Percentiles rank a stretch among this genome's conserved stretches.
These are phyloP conservation scores for Heliangelus exortis DNA, from an alignment of 2,797 vertebrate genomes.

Conservation along the genomic window DNA sequence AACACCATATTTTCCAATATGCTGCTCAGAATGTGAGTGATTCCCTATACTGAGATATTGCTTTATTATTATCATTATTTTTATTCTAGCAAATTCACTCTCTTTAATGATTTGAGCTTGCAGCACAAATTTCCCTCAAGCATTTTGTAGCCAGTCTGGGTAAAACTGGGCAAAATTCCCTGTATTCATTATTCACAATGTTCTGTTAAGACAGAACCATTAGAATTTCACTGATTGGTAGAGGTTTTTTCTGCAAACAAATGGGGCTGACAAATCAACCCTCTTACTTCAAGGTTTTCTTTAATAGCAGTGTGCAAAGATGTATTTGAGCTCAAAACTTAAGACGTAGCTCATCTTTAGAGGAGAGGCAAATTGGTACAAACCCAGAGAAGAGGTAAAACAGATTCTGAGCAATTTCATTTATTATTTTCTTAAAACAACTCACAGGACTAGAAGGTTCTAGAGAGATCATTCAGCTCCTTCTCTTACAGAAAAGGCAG, in stretches of 20 bases:
- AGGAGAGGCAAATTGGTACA: not conserved
- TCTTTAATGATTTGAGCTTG: not conserved
- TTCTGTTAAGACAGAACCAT: not conserved
- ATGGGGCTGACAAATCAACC: not conserved
- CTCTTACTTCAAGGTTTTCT: not conserved
- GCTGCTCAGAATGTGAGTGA: not conserved
- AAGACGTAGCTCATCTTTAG: not conserved
- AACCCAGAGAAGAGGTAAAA: not conserved
- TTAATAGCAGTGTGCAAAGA: not conserved
- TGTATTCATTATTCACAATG: not conserved
- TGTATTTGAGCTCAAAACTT: not conserved
- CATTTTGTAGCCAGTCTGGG: not conserved
- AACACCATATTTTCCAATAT: slow-evolving; percentile 2
- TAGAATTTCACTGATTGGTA: not conserved
- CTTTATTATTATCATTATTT: slow-evolving; percentile 35
- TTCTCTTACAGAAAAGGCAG: not conserved
- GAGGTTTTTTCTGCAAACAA: not conserved
- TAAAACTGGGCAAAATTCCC: not conserved
- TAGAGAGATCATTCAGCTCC: not conserved
- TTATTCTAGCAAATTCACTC: not conserved
- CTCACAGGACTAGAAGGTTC: not conserved
- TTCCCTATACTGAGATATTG: not conserved
- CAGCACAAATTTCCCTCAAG: not conserved
- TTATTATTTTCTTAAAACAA: not conserved
- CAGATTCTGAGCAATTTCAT: not conserved